phyloP scores from a whole-genome alignment of 23 tunicate genomes.

The Aplidium turbinatum region DNA sequence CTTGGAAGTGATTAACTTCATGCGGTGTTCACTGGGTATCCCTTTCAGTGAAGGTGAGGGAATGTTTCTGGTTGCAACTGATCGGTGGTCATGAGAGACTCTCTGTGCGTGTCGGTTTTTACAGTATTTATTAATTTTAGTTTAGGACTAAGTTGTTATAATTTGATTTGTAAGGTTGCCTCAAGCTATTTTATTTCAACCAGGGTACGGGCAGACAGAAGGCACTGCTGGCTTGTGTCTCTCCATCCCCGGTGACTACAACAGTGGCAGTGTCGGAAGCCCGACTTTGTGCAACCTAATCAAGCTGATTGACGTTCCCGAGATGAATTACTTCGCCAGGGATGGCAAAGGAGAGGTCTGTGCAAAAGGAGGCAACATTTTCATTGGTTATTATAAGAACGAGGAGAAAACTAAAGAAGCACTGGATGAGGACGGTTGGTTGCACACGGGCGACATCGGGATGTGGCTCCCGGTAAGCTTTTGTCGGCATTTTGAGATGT shows the following conservation, averaged over 20 bases:
- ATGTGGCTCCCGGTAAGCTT: slow-evolving; percentile 73
- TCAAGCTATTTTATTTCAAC: too few species aligned
- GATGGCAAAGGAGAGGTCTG: slow-evolving; percentile 93
- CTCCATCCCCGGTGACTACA: slow-evolving; percentile 65
- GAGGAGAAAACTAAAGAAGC: slow-evolving; percentile 84
- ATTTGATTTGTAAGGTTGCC: too few species aligned
- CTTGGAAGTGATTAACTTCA: slow-evolving; percentile 74
- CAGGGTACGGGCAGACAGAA: slow-evolving; percentile 94
- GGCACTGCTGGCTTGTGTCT: slow-evolving; percentile 50
- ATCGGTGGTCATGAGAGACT: too few species aligned
- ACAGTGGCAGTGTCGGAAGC: slow-evolving; percentile 66
- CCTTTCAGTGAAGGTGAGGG: slow-evolving; percentile 88
- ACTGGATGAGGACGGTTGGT: slow-evolving; percentile 96
- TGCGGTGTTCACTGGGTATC: slow-evolving; percentile 85
- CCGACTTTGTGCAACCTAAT: slow-evolving; percentile 48
- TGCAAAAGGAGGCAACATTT: slow-evolving; percentile 64
- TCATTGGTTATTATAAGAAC: slow-evolving; percentile 80
- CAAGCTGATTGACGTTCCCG: slow-evolving; percentile 92
- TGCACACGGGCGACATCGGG: slow-evolving; percentile 97
- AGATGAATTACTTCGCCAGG: slow-evolving; percentile 79
- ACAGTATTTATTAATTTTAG: too few species aligned
- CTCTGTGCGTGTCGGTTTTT: too few species aligned
- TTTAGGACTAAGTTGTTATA: too few species aligned
- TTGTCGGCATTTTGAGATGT: background rate
- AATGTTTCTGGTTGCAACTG: too few species aligned